These are phyloP conservation scores for Pantherophis guttatus DNA, from an alignment of 2,113 vertebrate species.

Conservation along the genomic window DNA sequence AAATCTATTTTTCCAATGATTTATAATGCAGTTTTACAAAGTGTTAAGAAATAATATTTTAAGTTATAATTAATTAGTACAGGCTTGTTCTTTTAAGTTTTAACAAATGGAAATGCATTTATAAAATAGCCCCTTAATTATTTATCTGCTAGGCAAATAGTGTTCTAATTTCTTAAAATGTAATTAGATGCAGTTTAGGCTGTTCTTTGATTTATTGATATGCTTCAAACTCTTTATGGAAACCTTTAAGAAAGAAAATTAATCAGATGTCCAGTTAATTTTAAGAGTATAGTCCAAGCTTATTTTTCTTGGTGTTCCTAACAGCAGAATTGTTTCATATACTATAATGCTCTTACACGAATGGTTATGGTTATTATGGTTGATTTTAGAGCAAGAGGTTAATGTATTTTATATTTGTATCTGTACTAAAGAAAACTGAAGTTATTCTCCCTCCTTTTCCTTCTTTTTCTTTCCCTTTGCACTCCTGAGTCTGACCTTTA, in stretches of 20 bases:
- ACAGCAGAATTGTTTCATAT: slow-evolving; percentile 32
- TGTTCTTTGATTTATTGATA: slow-evolving; percentile 62
- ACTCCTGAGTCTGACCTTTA: background rate
- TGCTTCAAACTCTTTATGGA: slow-evolving; percentile 53
- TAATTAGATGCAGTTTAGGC: slow-evolving; percentile 55
- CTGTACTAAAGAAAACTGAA: background rate
- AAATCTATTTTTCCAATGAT: slow-evolving; percentile 41
- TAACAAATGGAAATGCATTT: slow-evolving; percentile 65
- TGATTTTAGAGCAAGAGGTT: background rate
- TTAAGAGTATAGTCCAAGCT: slow-evolving; percentile 32
- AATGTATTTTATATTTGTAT: background rate
- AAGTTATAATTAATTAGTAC: slow-evolving; percentile 68
- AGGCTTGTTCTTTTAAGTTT: slow-evolving; percentile 56
- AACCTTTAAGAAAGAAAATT: slow-evolving; percentile 53
- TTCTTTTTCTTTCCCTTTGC: background rate
- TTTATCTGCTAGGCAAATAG: slow-evolving; percentile 67
- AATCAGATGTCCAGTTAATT: slow-evolving; percentile 50
- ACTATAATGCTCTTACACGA: slow-evolving; percentile 30
- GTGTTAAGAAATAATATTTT: slow-evolving; percentile 63
- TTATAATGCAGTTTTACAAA: slow-evolving; percentile 59
- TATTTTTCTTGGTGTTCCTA: slow-evolving; percentile 41
- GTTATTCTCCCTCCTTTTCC: background rate
- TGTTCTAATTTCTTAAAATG: slow-evolving; percentile 64
- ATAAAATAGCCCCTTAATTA: slow-evolving; percentile 61
- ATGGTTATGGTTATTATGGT: background rate